phyloP scores from a whole-genome alignment of 2,888 invertebrate species.

The Cataglyphis albicans region DNA sequence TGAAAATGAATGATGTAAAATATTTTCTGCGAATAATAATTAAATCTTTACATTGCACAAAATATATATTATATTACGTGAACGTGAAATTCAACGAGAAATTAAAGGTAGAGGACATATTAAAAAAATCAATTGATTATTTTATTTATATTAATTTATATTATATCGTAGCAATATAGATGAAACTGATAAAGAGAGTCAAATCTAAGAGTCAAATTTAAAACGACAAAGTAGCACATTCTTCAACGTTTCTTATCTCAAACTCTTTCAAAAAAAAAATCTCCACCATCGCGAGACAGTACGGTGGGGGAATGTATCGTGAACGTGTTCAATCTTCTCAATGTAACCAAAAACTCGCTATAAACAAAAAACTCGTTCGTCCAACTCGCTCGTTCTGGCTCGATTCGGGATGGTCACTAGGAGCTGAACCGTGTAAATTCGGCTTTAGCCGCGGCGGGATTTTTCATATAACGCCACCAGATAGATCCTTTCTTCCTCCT shows the following conservation, averaged over 20 bases:
- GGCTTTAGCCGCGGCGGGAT: slow-evolving; percentile 48
- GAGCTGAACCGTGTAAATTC: slow-evolving; percentile 50
- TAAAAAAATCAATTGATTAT: not conserved
- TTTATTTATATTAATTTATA: not conserved
- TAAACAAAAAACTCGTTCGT: slow-evolving; percentile 45
- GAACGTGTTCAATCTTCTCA: slow-evolving; percentile 17
- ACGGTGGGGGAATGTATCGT: slow-evolving; percentile 19
- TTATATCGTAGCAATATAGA: not conserved
- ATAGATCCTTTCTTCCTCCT: slow-evolving; percentile 26
- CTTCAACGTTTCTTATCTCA: not conserved
- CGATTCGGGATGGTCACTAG: slow-evolving; percentile 47
- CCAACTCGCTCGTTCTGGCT: slow-evolving; percentile 16
- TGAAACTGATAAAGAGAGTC: not conserved
- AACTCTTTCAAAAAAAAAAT: slow-evolving; percentile 3
- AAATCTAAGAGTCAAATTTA: too few species aligned
- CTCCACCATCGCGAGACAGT: not conserved
- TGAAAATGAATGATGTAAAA: slow-evolving; percentile 36
- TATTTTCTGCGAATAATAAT: not conserved
- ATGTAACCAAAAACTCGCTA: slow-evolving; percentile 9
- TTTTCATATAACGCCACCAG: slow-evolving; percentile 44
- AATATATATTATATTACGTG: not conserved
- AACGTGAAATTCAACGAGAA: slow-evolving; percentile 12
- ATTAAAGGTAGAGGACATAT: not conserved
- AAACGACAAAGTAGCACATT: not conserved
- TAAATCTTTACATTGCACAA: too few species aligned